Base-by-base conservation (phyloP, 2,113 vertebrate species). In the Hymenochirus boettgeri region DNA sequence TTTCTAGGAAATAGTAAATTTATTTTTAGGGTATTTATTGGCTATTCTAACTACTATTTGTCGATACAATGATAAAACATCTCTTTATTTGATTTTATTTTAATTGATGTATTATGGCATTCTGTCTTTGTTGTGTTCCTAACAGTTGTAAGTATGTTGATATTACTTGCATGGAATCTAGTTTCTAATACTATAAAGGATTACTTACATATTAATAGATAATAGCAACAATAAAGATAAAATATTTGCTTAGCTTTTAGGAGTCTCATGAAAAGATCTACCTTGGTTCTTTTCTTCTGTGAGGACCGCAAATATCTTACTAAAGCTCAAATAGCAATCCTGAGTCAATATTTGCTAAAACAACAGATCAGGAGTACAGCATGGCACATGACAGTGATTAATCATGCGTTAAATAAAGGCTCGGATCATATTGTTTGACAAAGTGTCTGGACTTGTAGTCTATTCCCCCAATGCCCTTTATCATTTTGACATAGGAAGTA, bases 311-410 rank as follows among this genome's bases (percentile, higher is more conserved):
- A 22, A 48, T 48, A 21, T 11, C 19, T 23, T 48, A 19, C 46
- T 23, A 48, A 22, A 48, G 11, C 27, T 35, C 31, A 57, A 29
- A 57, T 37, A 22, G 13, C 54, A 7, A 15, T 57, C 17, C 31
- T 57, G 2, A 33, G 54, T 29, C 54, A 57, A 57, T 35, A 57
- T 57, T 57, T 57, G 54, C 31, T 12, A 9, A 57, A 9, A 37
- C 31, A 57, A 33, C 31, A 57, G 29, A 35, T 37, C 17, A 57
- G 18, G 12, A 57, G 9, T 21, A 57, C 29, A 55, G 5, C 3
- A 23, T 11, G 27, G 27, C 5, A 17, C 27, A 11, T 12, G 29
- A 57, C 29, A 15, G 54, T 57, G 54, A 57, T 56, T 56, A 56
- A 56, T 35, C 25, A 23, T 19, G 26, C 13, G 33, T 56, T 23